phyloP scores from a whole-genome alignment of 2,888 invertebrate genomes.

The Hemaris fuciformis region DNA sequence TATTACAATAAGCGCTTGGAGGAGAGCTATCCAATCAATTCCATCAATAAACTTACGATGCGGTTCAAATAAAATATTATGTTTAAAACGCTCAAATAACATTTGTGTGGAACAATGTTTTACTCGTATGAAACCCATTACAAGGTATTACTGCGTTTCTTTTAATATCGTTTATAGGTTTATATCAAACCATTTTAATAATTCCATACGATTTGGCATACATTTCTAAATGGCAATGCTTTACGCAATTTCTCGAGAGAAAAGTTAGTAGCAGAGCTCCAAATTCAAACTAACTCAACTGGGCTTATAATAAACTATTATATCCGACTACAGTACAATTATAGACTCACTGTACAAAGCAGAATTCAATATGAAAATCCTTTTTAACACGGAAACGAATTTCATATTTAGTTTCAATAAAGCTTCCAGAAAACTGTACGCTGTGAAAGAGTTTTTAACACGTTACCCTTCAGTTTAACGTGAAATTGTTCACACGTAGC shows the following conservation, averaged over 20 bases:
- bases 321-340: background rate
- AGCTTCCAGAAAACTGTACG: background rate
- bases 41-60: too few relatives aligned
- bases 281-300: background rate
- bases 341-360: slow-evolving; percentile 6
- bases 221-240: background rate
- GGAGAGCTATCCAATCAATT: too few relatives aligned
- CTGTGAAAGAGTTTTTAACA: background rate
- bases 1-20: too few relatives aligned
- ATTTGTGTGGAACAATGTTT: too few relatives aligned
- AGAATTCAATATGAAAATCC: background rate
- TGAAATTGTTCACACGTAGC: background rate
- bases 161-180: too few relatives aligned
- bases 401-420: background rate
- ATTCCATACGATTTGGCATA: background rate
- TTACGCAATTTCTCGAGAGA: background rate
- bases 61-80: too few relatives aligned
- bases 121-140: too few relatives aligned
- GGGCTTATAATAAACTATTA: background rate
- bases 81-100: too few relatives aligned
- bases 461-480: background rate
- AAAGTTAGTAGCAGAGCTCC: background rate
- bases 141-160: too few relatives aligned
- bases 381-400: background rate
- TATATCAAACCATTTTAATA: background rate